Evolutionary conservation across 2,888 invertebrate species (phyloP).

Genomic region (Temnothorax rugatulus): DNA sequence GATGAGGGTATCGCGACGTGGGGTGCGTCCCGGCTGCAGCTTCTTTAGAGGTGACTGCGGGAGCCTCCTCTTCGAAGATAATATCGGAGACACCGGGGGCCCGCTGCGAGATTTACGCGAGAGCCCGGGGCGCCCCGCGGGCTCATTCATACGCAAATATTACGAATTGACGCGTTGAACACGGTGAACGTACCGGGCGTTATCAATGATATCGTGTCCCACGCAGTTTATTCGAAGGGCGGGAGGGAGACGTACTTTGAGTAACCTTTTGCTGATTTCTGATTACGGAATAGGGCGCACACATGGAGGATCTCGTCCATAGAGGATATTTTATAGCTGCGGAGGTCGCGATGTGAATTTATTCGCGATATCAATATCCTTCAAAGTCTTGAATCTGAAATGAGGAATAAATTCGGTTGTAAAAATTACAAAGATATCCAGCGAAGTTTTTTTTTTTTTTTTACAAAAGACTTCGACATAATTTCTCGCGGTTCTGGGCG

Average conservation of each 20-base stretch:
- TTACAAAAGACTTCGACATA: background rate
- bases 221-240: constrained; percentile 62
- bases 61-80: constrained; percentile 72
- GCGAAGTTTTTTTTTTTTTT: background rate
- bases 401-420: background rate
- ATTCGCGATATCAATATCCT: background rate
- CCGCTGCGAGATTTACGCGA: constrained; percentile 83
- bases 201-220: constrained; percentile 78
- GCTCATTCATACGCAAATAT: constrained; percentile 83
- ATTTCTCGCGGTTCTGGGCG: background rate
- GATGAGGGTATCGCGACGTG: constrained; percentile 65
- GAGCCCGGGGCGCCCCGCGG: constrained; percentile 72
- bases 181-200: constrained; percentile 57
- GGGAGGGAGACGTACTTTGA: background rate
- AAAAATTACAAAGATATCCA: background rate
- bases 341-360: constrained; percentile 2
- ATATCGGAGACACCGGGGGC: constrained; percentile 80
- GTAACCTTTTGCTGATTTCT: constrained; percentile 2
- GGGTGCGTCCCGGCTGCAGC: constrained; percentile 69
- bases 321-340: constrained; percentile 5
- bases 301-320: background rate
- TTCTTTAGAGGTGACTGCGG: constrained; percentile 72
- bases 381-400: background rate
- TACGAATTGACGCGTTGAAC: constrained; percentile 75
- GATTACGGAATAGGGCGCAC: background rate